Percentiles rank a stretch among this genome's conserved stretches.
These are phyloP conservation scores for Hyaena hyaena DNA, from an alignment of 2,113 vertebrate genomes.

Conservation along the genomic window DNA sequence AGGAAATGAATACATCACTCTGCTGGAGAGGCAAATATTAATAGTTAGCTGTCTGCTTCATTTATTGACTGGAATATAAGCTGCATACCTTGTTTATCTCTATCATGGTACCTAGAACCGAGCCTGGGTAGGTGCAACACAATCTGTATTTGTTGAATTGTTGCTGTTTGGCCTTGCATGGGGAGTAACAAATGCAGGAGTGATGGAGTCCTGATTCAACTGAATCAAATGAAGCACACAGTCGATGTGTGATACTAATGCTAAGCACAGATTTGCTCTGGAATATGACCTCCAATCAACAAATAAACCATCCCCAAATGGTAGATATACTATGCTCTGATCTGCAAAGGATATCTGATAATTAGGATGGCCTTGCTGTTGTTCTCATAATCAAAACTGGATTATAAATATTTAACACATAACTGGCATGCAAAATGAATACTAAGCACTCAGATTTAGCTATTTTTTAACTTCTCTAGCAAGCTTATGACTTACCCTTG, in stretches of 20 bases:
- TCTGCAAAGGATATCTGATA: not conserved
- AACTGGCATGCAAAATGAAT: not conserved
- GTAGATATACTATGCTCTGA: not conserved
- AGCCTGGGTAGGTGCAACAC: not conserved
- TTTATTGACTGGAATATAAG: not conserved
- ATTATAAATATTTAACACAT: slow-evolving; percentile 35
- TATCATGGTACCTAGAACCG: not conserved
- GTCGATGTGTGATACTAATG: not conserved
- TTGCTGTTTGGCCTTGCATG: not conserved
- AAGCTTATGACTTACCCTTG: not conserved
- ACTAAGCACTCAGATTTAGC: not conserved
- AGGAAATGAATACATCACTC: not conserved
- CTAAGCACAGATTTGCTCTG: not conserved
- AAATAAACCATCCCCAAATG: not conserved
- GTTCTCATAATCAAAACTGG: not conserved
- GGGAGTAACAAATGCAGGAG: not conserved
- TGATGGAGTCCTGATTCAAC: not conserved
- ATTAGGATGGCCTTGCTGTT: not conserved
- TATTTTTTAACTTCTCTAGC: not conserved
- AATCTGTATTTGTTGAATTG: not conserved
- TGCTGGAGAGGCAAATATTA: not conserved
- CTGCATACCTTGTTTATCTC: not conserved
- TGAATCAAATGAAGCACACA: not conserved
- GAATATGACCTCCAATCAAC: slow-evolving; percentile 11
- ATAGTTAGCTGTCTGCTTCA: not conserved